Evolutionary conservation across 2,888 invertebrate species (phyloP), one percentile per base, ranked within the genome.

Genomic region (Ariolimax columbianus): DNA sequence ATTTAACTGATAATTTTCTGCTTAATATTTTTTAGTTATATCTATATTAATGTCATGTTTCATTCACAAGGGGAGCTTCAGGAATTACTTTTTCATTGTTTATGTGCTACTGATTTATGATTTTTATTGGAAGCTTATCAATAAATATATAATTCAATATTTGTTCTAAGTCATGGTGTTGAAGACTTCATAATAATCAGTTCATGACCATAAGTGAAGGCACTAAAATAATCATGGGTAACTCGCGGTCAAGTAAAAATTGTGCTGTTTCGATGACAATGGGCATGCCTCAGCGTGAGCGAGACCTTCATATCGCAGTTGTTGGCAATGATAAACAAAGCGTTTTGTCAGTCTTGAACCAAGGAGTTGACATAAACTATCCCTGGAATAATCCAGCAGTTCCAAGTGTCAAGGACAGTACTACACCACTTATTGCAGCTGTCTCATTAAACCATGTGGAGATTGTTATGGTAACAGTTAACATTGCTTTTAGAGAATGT

Each of bases 371-470:
- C 87, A 91, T 94, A 26, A 94, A 94, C 89, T 93, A 93, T 89
- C 94, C 94, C 0, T 94, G 94, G 94, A 92, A 92, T 83, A 94
- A 94, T 86, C 92, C 93, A 14, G 91, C 93, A 51, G 92, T 93
- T 19, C 94, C 94, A n/a, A 94, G 94, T 89, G 92, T 94, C 33
- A 94, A 94, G 87, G 94, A 94, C 88, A 94, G 94, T 73, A 93
- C 93, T 40, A 94, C 94, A 11, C 94, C 94, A 6, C 90, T 94
- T n/a, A 91, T 94, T 83, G 94, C 94, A 87, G 94, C 94, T 33
- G 94, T 94, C 17, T 94, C 94, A 0, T 91, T 94, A 38, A 94
- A 94, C 88, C 94, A 94, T 89, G 92, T 92, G 66, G 93, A 93
- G 85, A 93, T 94, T 72, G 93, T 93, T 59, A 91, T 93, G 91